Evolutionary conservation across 1,140 invertebrate species (phyloP).

Genomic region (Panulirus ornatus): DNA sequence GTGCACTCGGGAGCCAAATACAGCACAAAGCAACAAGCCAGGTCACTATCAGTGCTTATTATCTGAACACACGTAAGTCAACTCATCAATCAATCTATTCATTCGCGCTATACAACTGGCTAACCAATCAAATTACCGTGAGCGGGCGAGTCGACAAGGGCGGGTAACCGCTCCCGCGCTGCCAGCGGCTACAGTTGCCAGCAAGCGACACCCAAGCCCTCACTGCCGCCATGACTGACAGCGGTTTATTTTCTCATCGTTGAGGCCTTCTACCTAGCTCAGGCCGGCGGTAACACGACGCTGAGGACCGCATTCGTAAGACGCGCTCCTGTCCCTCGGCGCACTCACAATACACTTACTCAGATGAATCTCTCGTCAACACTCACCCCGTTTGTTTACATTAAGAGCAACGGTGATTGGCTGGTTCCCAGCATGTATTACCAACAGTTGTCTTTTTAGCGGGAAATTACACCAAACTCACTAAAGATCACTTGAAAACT

Average conservation of each 20-base stretch:
- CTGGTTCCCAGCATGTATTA: neutral
- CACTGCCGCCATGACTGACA: slow-evolving; percentile 33
- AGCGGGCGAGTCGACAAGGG: slow-evolving; percentile 17
- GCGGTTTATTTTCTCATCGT: slow-evolving; percentile 41
- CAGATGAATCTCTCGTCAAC: slow-evolving; percentile 14
- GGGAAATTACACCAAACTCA: no score
- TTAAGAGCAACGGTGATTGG: slow-evolving; percentile 7
- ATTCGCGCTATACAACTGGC: neutral
- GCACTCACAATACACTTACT: slow-evolving; percentile 30
- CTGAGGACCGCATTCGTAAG: slow-evolving; percentile 34
- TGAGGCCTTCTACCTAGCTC: neutral
- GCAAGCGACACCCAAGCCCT: neutral
- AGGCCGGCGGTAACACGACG: slow-evolving; percentile 25
- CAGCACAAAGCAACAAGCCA: no score
- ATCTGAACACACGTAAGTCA: neutral
- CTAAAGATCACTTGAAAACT: no score
- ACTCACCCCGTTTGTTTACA: slow-evolving; percentile 30
- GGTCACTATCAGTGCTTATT: neutral
- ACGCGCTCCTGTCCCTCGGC: neutral
- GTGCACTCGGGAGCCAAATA: no score
- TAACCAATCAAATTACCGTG: slow-evolving; percentile 46
- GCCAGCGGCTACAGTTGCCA: neutral
- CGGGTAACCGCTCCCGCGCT: neutral
- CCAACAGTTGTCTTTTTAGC: no score
- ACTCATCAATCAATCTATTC: neutral